Base-by-base conservation (phyloP, 2,113 vertebrate genomes). In the Rhipidura dahli region DNA sequence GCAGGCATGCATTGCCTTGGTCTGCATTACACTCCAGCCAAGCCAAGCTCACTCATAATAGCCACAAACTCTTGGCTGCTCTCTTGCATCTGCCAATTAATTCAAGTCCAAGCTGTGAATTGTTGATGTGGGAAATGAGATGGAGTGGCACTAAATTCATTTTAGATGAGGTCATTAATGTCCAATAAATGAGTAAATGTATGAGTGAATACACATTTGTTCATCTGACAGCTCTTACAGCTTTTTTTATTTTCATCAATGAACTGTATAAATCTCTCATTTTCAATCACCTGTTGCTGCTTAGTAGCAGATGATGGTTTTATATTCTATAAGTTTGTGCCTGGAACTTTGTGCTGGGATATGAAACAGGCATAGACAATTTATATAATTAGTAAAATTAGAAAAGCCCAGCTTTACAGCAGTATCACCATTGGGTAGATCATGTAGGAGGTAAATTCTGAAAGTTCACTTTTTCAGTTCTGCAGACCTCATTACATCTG, bases 21-120 rank as follows among this genome's bases (percentile, higher is more conserved):
- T 81, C 77, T 71, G 64, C 60, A 49, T 35, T 18, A 40, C 60
- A n/a, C 40, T 78, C 49, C 86, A 89, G 84, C 70, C 79, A 94
- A 93, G 39, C 75, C 33, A 40, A 57, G 90, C 45, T 88, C 88
- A 83, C 72, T 68, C 91, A 64, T 40, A 92, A 91, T 1, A 75
- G 87, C 31, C 87, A 91, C 65, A 60, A 89, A 61, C 51, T 83
- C 69, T 82, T 91, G 94, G 94, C 91, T 2, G 7, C 69, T 79
- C 40, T 87, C 85, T 82, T 83, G 83, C 59, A 88, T 69, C 68
- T 90, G 90, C 59, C 87, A 94, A 61, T 65, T 85, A 86, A 95
- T 77, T 35, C 83, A 83, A 70, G 80, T 44, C 64, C 21, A 71
- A 31, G 77, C 72, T 89, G 60, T 45, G 81, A 84, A 71, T 5